Conservation (phyloP, 2,888 invertebrate genomes). For the Microplitis manilae region DNA sequence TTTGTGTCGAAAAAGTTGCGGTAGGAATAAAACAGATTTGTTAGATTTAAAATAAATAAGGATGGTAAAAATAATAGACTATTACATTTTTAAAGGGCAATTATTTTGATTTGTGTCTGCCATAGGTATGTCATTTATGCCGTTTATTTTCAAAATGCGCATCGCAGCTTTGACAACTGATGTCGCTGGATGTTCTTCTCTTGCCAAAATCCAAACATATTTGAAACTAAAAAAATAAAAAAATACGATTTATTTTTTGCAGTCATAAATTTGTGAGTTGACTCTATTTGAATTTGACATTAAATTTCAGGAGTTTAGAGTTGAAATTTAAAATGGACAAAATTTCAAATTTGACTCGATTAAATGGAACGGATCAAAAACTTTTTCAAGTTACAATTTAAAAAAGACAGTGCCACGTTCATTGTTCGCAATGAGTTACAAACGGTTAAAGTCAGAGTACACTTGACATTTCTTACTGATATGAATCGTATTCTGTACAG, state of each 20-base stretch:
- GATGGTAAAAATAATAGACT: not conserved
- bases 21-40: no score
- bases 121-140: not conserved
- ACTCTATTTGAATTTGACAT: no score
- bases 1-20: no score
- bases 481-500: not conserved
- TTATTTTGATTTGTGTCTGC: not conserved
- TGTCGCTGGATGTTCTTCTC: not conserved
- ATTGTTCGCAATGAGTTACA: no score
- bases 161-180: not conserved
- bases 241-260: not conserved
- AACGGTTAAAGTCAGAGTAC: not conserved
- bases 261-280: no score
- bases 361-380: no score
- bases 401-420: no score
- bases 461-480: not conserved
- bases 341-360: no score
- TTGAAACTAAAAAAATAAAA: not conserved
- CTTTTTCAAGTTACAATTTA: no score
- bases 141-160: not conserved
- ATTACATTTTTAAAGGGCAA: not conserved
- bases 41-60: not conserved
- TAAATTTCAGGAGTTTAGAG: no score
- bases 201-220: not conserved
- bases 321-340: no score